Evolutionary conservation across 2,888 invertebrate species (phyloP), one percentile per base, ranked within the genome.

Genomic region (Coremacera marginata): DNA sequence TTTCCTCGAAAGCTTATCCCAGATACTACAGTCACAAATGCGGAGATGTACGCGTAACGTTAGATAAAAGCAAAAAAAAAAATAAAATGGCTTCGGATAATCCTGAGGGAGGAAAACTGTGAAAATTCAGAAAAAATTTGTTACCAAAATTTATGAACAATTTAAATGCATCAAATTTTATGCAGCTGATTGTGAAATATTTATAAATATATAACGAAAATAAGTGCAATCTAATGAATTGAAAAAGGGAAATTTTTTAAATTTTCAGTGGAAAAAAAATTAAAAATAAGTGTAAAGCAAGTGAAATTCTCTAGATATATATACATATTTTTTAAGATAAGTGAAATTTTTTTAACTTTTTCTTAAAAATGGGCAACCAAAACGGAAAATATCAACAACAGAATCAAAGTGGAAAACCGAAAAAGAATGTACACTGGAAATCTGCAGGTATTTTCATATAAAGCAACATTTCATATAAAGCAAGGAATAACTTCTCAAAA

Each of bases 361-460:
- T 37, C 25, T 67, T 60, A 51, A 68, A 84, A 72, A 93, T 93
- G 93, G 93, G 93, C 88, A 93, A 93, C 90, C 90, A 92, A 87
- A 90, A 91, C 88, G 91, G 91, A 84, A 93, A 92, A 89, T 91
- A 90, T 81, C 90, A 91, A 90, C 82, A 82, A 62, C 84, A 87
- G 76, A 78, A 83, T 63, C 90, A 90, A 87, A 90, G 90, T 88
- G 89, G 89, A 84, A 90, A 92, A 89, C 93, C 92, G 87, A 93
- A 92, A 87, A 94, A 94, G 90, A 94, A 93, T 91, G 94, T 95
- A 85, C 95, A 94, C 90, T 95, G 95, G 95, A 95, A 94, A 90
- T 93, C 94, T 84, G 94, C 95, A 94, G 95, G 95, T 95, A 93
- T 22, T 31, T 31, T 51, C 14, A 16, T 27, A 37, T 34, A 8